Base-by-base conservation (phyloP, 2,888 invertebrate species). In the Netelia fuscicornis region DNA sequence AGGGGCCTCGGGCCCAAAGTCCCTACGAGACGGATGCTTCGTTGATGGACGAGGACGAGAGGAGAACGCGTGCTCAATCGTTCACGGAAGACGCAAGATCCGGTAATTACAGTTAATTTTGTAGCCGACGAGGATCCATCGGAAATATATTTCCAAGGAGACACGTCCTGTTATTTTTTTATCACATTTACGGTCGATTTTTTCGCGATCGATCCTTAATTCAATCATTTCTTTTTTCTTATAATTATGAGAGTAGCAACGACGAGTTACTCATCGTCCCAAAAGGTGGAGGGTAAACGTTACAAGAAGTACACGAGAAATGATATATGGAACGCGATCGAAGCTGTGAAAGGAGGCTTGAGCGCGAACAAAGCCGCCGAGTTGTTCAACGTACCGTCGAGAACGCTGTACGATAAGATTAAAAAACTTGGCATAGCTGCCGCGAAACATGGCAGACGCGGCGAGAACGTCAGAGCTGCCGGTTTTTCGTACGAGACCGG, bases 201-300 rank as follows among this genome's bases (percentile, higher is more conserved):
- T 37, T 0, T 37, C 37, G 1, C 37, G 37, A 8, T 6, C 5
- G 20, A 58, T 72, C 17, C 5, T 2, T 13, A 11, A 11, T 9
- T 54, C 25, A 11, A 58, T 42, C 65, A 52, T 11, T 52, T 62
- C 52, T 48, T 2, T 44, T 9, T 42, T 13, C 30, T 58, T 58
- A 10, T 17, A 9, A 54, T 76, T 42, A 56, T 6, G 42, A 23
- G 6, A 17, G 25, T 71, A 84, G 81, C 70, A 25, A 60, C 37
- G 30, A 37, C 96, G 1, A 96, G 96, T 96, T 2, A 96, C 90
- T 97, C 97, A 1, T n/a, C 95, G 96, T 11, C 97, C 2, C 97
- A 97, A 92, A 98, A 97, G 92, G 97, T 97, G 0, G 98, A 98
- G 94, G 98, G 98, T 98, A 98, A 98, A 92, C 95, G 98, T 79